Base-by-base conservation (phyloP, 2,797 vertebrate genomes). In the Furcifer pardalis region DNA sequence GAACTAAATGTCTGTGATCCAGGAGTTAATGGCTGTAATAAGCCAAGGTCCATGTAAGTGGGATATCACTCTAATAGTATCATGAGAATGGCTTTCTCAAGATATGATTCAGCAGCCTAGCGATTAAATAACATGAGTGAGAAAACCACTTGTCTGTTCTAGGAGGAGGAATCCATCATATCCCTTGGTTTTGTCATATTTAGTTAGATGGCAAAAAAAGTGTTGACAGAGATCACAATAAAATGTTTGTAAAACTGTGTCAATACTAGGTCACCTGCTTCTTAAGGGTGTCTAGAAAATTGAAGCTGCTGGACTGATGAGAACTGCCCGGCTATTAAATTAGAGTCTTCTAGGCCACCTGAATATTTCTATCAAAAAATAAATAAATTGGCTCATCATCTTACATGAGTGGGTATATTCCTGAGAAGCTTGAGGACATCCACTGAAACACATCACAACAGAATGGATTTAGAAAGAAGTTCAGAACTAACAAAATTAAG, bases 381-480 rank as follows among this genome's bases (percentile, higher is more conserved):
- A n/a, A n/a, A n/a, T n/a, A 49, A 37, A 13, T 37, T 56, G 44
- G 30, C 59, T 77, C 65, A 32, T 59, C 46, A 32, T 59, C 46
- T 84, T 59, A 71, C 65, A 23, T 84, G 40, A 40, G 60, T 72
- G 56, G 37, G 60, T 62, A 59, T 77, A 52, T 74, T 77, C 25
- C 15, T 59, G 49, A 66, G 49, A 76, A 66, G 27, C 60, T 44
- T 63, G 81, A 75, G 62, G 25, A 35, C 60, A 76, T 68, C 62
- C 56, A 60, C 59, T 40, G 82, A 79, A 84, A 62, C 42, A 72
- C 82, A 76, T 83, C 23, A 40, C n/a, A 37, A 62, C 40, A 63
- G 52, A 77, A 32, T 23, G 46, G 65, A 44, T 72, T 72, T 49
- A 84, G 30, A 66, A 84, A 35, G 27, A 46, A 49, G n/a, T 79